These are phyloP conservation scores for Troides helena DNA, from an alignment of 2,888 invertebrate genomes.

Conservation along the genomic window DNA sequence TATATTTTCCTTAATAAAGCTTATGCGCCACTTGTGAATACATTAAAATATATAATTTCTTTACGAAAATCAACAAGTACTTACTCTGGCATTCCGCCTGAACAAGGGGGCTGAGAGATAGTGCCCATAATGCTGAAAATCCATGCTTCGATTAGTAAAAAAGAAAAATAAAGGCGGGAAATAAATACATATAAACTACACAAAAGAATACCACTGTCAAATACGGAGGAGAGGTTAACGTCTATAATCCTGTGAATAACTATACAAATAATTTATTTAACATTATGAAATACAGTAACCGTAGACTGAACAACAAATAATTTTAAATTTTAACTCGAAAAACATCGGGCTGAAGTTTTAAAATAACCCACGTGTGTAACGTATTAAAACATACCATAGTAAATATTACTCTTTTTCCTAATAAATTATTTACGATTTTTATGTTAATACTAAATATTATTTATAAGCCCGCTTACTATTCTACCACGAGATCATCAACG, in stretches of 20 bases:
- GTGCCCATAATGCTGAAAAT: slow-evolving; percentile 79
- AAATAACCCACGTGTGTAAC: background rate
- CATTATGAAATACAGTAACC: slow-evolving; percentile 39
- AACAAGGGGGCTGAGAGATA: slow-evolving; percentile 75
- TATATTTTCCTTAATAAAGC: slow-evolving; percentile 14
- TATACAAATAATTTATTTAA: slow-evolving; percentile 32
- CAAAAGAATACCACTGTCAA: slow-evolving; percentile 44
- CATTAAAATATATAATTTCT: slow-evolving; percentile 21
- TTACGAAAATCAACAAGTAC: slow-evolving; percentile 46
- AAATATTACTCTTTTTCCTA: background rate
- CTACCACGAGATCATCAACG: background rate
- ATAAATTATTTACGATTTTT: background rate
- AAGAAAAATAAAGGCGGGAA: slow-evolving; percentile 54
- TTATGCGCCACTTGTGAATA: slow-evolving; percentile 28
- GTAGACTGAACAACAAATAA: slow-evolving; percentile 56
- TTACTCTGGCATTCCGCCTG: slow-evolving; percentile 80
- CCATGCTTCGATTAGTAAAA: slow-evolving; percentile 77
- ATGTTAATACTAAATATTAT: background rate
- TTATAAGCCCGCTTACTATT: background rate
- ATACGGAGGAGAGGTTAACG: slow-evolving; percentile 39
- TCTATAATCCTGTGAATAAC: slow-evolving; percentile 69
- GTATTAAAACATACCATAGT: background rate
- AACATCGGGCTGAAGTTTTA: background rate
- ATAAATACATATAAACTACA: slow-evolving; percentile 42
- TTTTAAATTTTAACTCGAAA: background rate